These are phyloP conservation scores for Lucilia sericata DNA, from an alignment of 1,140 invertebrate species.

Conservation along the genomic window DNA sequence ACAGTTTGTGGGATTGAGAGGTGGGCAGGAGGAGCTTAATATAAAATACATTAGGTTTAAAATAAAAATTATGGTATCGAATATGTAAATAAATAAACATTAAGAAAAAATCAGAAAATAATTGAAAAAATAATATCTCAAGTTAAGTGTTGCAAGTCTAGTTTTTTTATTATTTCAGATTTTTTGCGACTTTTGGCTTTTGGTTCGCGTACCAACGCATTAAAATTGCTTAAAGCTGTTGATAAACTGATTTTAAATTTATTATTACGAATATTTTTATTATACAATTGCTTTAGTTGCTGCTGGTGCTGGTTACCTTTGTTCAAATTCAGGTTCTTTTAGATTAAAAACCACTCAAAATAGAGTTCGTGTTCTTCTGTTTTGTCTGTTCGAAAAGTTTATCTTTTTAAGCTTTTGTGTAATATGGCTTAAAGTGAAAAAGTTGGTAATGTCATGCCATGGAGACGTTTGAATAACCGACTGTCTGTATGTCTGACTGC, in stretches of 20 bases:
- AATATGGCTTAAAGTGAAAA: not conserved
- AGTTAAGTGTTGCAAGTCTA: not conserved
- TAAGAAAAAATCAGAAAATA: too few species aligned
- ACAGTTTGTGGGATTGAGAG: too few species aligned
- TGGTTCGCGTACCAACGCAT: not conserved
- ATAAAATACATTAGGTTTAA: too few species aligned
- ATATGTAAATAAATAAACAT: too few species aligned
- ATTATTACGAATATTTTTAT: not conserved
- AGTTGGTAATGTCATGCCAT: not conserved
- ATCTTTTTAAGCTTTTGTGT: not conserved
- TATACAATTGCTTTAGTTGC: not conserved
- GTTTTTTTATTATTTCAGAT: not conserved
- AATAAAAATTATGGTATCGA: too few species aligned
- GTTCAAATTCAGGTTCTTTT: not conserved
- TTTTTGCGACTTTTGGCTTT: not conserved
- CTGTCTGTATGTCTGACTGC: not conserved
- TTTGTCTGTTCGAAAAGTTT: constrained; percentile 9
- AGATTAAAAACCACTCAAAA: not conserved
- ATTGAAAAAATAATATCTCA: too few species aligned
- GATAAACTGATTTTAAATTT: constrained; percentile 11
- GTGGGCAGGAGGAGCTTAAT: too few species aligned
- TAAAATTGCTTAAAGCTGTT: not conserved
- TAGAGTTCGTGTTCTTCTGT: not conserved
- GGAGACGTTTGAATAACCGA: not conserved
- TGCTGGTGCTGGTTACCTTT: not conserved